Evolutionary conservation across 92 coral and sea anemone genomes (phyloP), one percentile per base, ranked within the genome.

Genomic region (Porites lobata): DNA sequence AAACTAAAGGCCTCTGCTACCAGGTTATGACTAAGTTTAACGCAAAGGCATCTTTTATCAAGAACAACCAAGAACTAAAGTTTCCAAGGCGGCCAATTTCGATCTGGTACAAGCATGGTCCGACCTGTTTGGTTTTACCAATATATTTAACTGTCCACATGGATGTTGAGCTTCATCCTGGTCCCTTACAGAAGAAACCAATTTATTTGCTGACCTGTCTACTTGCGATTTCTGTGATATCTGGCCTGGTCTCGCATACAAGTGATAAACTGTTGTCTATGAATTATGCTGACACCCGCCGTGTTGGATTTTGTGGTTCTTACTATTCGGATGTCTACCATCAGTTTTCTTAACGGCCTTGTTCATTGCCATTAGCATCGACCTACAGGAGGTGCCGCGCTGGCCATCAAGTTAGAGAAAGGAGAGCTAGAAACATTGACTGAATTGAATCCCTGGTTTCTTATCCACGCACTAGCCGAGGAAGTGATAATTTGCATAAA

Each of bases 241-340:
- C 77, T 72, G 77, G 59, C 77, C 77, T 72, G 57, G 77, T 72
- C 77, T 72, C 77, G 77, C 15, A 50, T 72, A 38, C 61, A 72
- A 19, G 77, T 72, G 22, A 72, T 72, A 72, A 72, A 72, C 77
- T 72, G 77, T 72, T 32, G 77, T 72, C 77, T 43, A 50, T 58
- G 61, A 29, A 72, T 72, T 11, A 72, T 72, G 77, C 77, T 72
- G 77, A 72, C 77, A 72, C 77, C 77, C 77, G 77, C 77, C 77
- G 43, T 72, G 77, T 72, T 72, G 77, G 56, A 72, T 72, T 38
- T 72, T 72, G 57, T 72, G 77, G 77, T 72, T 72, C 77, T 7
- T 72, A 72, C 56, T 29, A 29, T 29, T 29, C 32, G 32, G 2
- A 29, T 29, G 32, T 29, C 32, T 29, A 29, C 32, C 32, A 29